Evolutionary conservation across 1,140 invertebrate genomes (phyloP), one percentile per base, ranked within the genome.

Genomic region (Galleria mellonella): DNA sequence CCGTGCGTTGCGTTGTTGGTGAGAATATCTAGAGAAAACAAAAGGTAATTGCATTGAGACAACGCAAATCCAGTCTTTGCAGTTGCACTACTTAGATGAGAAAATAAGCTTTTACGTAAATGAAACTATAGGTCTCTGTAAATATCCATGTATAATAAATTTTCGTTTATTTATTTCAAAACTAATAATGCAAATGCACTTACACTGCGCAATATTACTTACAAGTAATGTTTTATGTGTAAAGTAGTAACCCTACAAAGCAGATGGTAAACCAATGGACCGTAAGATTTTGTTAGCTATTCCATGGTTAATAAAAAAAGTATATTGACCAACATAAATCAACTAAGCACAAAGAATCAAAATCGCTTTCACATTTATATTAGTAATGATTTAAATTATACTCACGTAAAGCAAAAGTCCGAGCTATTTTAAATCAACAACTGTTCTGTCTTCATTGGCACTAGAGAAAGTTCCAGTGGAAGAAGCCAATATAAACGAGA

Each of bases 401-500:
- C 35, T 49, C 37, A 50, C 41, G 47, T 41, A 41, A 45, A 51
- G 39, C 17, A 23, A 23, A 55, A 63, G 61, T 54, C 54, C 42
- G 31, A 43, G 47, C 42, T 59, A 45, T 55, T 67, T 59, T 52
- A 61, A 65, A 69, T 61, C 62, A 60, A 63, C 43, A 43, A 50
- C 47, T 51, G 51, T 57, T 57, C 52, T n/a, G 53, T 62, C 41
- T 58, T 50, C 51, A 60, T 65, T 62, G 39, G 45, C 49, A 46
- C 45, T 49, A 47, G 47, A 43, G 42, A 41, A 65, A 67, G 47
- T 64, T 61, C 54, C 47, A 39, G 13, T 33, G 50, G 37, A 55
- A 53, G 46, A 52, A 64, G 62, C 64, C 68, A 71, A 71, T 71
- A 59, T 57, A 60, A 40, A 52, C 43, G 45, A 60, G 61, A 71